phyloP scores from a whole-genome alignment of 2,797 vertebrate genomes.

The Rhodeus uyekii region DNA sequence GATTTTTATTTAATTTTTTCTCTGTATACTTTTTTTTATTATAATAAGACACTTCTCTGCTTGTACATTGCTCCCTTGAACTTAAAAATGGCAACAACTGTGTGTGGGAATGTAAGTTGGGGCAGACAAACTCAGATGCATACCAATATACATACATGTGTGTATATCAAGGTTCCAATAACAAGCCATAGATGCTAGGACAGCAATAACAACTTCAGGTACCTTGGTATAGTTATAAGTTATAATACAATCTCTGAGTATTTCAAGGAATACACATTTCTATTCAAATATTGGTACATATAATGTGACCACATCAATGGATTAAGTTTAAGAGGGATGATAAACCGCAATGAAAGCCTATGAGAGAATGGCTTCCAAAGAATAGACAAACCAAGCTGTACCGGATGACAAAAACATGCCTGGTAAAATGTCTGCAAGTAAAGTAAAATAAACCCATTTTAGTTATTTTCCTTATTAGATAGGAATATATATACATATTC shows the following conservation, averaged over 20 bases:
- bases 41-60: conserved; percentile 90
- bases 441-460: conserved; percentile 66
- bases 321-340: conserved; percentile 73
- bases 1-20: conserved; percentile 86
- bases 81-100: conserved; percentile 85
- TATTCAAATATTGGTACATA: conserved; percentile 77
- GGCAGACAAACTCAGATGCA: conserved; percentile 85
- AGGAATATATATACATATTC: conserved; percentile 37
- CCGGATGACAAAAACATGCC: conserved; percentile 71
- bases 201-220: conserved; percentile 78
- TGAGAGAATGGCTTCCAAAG: conserved; percentile 69
- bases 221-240: conserved; percentile 80
- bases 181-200: conserved; percentile 83
- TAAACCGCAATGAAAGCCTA: conserved; percentile 57
- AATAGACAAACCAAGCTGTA: conserved; percentile 71
- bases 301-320: conserved; percentile 75
- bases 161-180: conserved; percentile 82
- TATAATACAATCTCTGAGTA: conserved; percentile 82
- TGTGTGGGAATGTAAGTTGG: conserved; percentile 87
- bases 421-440: conserved; percentile 60
- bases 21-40: conserved; percentile 87
- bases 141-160: conserved; percentile 87
- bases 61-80: conserved; percentile 89
- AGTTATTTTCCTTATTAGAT: conserved; percentile 62
- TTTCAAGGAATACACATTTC: conserved; percentile 74